Percentiles rank a stretch among this genome's conserved stretches.
Evolutionary conservation across 2,797 vertebrate species (phyloP).

Genomic region (Prionace glauca): DNA sequence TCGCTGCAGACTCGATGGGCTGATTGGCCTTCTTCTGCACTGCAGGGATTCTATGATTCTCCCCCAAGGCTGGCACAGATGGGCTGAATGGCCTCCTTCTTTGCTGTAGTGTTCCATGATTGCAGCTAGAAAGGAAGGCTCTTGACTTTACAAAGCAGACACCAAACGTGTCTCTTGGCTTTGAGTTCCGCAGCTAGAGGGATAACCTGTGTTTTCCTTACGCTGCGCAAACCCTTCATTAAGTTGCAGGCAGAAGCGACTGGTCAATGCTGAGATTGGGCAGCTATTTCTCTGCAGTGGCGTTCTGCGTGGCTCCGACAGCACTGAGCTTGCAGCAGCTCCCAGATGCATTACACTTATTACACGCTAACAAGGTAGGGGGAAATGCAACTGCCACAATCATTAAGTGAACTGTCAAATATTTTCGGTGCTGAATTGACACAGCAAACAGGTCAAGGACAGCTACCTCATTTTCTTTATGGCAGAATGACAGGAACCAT

Average conservation of each 20-base stretch:
- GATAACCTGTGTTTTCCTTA: neutral
- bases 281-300: neutral
- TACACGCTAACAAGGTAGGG: neutral
- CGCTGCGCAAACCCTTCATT: neutral
- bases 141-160: neutral
- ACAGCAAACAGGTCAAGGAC: neutral
- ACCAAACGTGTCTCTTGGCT: neutral
- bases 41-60: neutral
- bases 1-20: no score
- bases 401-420: constrained; percentile 23
- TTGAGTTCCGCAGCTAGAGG: neutral
- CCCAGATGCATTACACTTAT: constrained; percentile 11
- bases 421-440: constrained; percentile 20
- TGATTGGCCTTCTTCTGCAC: no score
- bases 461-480: constrained; percentile 12
- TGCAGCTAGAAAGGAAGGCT: neutral
- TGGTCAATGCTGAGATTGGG: neutral
- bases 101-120: neutral
- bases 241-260: no score
- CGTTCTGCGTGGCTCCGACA: neutral
- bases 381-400: neutral
- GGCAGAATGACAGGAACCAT: neutral
- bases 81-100: neutral
- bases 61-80: neutral
- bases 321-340: neutral